Percentiles rank a stretch among this genome's conserved stretches.
Evolutionary conservation across 2,797 vertebrate genomes (phyloP).

Genomic region (Sebastiscus albofasciatus): DNA sequence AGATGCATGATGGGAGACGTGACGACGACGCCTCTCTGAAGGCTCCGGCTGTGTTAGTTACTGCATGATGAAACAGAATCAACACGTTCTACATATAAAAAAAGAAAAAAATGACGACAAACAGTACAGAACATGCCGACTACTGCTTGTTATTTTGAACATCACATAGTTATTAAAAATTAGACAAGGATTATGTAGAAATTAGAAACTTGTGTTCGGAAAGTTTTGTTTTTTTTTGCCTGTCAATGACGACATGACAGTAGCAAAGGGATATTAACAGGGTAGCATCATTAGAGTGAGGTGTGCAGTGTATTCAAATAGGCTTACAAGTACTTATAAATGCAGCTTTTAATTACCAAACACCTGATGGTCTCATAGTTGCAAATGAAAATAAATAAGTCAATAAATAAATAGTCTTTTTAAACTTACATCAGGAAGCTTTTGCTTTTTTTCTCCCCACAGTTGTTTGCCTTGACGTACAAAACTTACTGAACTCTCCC

Average conservation of each 20-base stretch:
- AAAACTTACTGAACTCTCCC: slow-evolving; percentile 25
- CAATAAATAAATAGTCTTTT: slow-evolving; percentile 73
- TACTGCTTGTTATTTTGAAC: slow-evolving; percentile 35
- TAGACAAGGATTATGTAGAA: slow-evolving; percentile 47
- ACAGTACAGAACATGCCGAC: slow-evolving; percentile 38
- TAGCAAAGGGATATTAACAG: slow-evolving; percentile 53
- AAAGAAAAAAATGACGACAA: slow-evolving; percentile 33
- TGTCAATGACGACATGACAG: slow-evolving; percentile 10
- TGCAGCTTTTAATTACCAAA: slow-evolving; percentile 62
- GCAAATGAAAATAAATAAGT: slow-evolving; percentile 80
- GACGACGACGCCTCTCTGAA: slow-evolving; percentile 33
- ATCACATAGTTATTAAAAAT: slow-evolving; percentile 51
- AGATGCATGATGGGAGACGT: slow-evolving; percentile 61
- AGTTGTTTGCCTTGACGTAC: slow-evolving; percentile 29
- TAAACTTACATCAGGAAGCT: slow-evolving; percentile 61
- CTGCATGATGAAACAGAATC: slow-evolving; percentile 47
- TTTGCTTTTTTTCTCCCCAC: slow-evolving; percentile 41
- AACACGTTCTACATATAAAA: slow-evolving; percentile 5
- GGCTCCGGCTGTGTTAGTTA: slow-evolving; percentile 28
- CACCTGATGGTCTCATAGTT: slow-evolving; percentile 52
- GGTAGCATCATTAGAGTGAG: slow-evolving; percentile 68
- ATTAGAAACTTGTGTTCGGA: slow-evolving; percentile 41
- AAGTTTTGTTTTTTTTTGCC: slow-evolving; percentile 1
- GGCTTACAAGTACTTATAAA: slow-evolving; percentile 63
- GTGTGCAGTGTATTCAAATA: slow-evolving; percentile 56